Percentiles rank a stretch among this genome's conserved stretches.
phyloP scores from a whole-genome alignment of 2,113 vertebrate genomes.

The Mobula birostris region DNA sequence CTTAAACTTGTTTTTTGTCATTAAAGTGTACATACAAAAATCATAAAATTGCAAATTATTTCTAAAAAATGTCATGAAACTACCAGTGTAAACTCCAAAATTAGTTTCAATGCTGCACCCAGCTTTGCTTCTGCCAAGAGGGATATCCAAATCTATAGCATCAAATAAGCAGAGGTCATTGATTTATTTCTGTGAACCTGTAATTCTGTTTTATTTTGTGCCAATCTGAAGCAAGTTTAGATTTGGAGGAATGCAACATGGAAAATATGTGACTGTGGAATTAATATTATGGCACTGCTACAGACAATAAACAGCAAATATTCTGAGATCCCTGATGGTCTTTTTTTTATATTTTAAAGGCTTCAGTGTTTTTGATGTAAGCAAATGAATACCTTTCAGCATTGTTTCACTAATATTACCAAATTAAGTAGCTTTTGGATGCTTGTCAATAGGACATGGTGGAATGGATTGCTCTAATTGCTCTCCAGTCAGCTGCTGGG shows the following conservation, averaged over 20 bases:
- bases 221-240: not conserved
- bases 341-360: not conserved
- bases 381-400: not conserved
- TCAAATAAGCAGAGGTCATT: not conserved
- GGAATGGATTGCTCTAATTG: not conserved
- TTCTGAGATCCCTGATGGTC: not conserved
- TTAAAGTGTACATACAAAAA: not conserved
- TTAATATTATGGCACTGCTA: not conserved
- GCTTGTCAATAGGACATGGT: not conserved
- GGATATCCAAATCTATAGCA: not conserved
- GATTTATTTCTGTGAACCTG: not conserved
- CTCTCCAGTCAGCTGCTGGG: not conserved
- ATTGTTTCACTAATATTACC: not conserved
- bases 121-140: not conserved
- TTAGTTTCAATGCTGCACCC: not conserved
- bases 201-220: not conserved
- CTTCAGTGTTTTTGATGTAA: not conserved
- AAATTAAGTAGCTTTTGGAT: not conserved
- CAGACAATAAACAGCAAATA: not conserved
- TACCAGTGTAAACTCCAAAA: not conserved
- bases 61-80: not conserved
- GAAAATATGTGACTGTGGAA: not conserved
- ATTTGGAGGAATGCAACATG: not conserved
- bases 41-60: not conserved
- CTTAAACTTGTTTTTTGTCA: not conserved